phyloP scores from a whole-genome alignment of 2,888 invertebrate genomes.

The Synanthedon tipuliformis region DNA sequence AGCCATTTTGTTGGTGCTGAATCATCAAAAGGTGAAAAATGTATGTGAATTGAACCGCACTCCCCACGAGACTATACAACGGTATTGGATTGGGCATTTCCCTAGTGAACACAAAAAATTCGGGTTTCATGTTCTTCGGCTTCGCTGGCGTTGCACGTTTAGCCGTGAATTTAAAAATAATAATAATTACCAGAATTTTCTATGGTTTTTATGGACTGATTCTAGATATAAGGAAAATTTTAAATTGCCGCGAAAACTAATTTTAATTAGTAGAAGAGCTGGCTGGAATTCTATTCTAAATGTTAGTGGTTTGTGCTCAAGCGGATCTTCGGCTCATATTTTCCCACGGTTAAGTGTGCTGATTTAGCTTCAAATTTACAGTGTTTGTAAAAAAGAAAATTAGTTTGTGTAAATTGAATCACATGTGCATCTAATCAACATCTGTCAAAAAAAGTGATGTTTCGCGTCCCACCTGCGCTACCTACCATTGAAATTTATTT shows the following conservation, averaged over 20 bases:
- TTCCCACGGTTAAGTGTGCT: not conserved
- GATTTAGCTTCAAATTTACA: not conserved
- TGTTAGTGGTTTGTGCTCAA: not conserved
- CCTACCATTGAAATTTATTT: conserved; percentile 49
- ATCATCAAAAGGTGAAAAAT: conserved; percentile 75
- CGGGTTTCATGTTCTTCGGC: conserved; percentile 61
- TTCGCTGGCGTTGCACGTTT: conserved; percentile 10
- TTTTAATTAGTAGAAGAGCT: not conserved
- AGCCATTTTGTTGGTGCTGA: conserved; percentile 76
- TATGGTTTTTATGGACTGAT: not conserved
- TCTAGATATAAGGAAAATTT: conserved; percentile 7
- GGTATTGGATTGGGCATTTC: conserved; percentile 72
- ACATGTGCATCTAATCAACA: conserved; percentile 7
- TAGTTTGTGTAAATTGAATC: not conserved
- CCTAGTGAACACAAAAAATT: conserved; percentile 62
- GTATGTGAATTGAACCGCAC: conserved; percentile 66
- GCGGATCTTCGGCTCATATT: not conserved
- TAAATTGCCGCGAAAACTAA: conserved; percentile 27
- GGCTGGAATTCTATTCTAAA: not conserved
- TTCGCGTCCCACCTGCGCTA: conserved; percentile 26
- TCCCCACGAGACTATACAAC: conserved; percentile 72
- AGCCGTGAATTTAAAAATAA: conserved; percentile 35
- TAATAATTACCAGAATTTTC: not conserved
- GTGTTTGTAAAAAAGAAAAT: conserved; percentile 10
- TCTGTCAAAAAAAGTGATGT: conserved; percentile 55